Conservation (phyloP, 2,888 invertebrate genomes). For the Cephonodes hylas region DNA sequence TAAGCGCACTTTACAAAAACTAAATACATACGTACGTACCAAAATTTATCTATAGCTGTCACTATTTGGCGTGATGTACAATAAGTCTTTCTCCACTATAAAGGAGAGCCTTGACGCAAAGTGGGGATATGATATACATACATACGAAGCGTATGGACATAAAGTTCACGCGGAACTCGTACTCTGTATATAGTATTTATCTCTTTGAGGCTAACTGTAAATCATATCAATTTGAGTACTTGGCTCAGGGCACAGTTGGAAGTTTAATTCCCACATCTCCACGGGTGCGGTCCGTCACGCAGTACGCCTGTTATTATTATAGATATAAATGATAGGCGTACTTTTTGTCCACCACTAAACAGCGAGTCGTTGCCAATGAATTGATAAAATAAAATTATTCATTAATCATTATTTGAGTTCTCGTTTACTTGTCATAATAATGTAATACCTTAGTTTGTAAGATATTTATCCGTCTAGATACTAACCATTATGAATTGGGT, state of each 20-base stretch:
- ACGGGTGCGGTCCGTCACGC: slow-evolving; percentile 1
- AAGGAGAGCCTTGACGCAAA: too few relatives aligned
- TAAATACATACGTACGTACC: too few relatives aligned
- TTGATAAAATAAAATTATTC: background rate
- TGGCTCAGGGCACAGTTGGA: background rate
- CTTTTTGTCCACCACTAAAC: background rate
- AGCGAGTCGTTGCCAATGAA: background rate
- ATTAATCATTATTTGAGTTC: background rate
- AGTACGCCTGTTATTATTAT: background rate
- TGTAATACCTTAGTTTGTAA: too few relatives aligned
- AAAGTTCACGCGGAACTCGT: too few relatives aligned
- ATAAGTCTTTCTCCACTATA: too few relatives aligned
- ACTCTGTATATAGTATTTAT: background rate
- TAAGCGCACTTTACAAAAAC: too few relatives aligned
- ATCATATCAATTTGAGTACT: background rate
- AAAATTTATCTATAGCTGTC: too few relatives aligned
- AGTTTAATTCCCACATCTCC: background rate
- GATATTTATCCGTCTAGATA: too few relatives aligned
- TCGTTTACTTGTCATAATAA: background rate
- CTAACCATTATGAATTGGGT: too few relatives aligned
- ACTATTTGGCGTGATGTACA: too few relatives aligned
- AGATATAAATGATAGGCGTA: background rate
- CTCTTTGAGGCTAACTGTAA: background rate
- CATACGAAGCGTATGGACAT: background rate
- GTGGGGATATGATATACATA: too few relatives aligned